Base-by-base conservation (phyloP, 2,113 vertebrate species). In the Motacilla tschutschensis region DNA sequence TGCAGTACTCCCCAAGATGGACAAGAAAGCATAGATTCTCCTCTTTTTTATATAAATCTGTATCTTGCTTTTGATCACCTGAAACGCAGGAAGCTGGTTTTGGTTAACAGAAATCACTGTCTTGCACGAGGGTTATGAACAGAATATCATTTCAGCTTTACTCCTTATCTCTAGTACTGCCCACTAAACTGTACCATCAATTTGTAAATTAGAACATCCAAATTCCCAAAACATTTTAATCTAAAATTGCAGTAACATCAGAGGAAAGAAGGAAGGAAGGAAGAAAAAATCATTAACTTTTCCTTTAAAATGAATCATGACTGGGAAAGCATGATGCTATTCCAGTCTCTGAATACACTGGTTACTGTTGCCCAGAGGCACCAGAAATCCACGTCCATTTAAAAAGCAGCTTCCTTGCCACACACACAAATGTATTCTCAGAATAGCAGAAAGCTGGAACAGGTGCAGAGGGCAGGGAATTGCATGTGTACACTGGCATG, bases 51-150 rank as follows among this genome's bases (percentile, higher is more conserved):
- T 71, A 51, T 54, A 89, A 89, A 91, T 77, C 65, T 85, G 62
- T 28, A 70, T 66, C 85, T 86, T 96, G 84, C 38, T 94, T 94
- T 93, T 89, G 87, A 91, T 92, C 85, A 89, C 63, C 26, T 62
- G 43, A 88, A 60, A 64, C 35, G 84, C 31, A 83, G 43, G 73
- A 72, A 87, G 22, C 25, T 92, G 35, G 48, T 67, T 83, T 89
- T 79, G 79, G 60, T 79, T 70, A 94, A 91, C 50, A 87, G 79
- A 91, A 95, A 90, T 75, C 57, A 81, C 79, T 75, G 71, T 62
- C 76, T 86, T 90, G 91, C 94, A 65, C 18, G 12, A 91, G 63
- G 57, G 73, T 85, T 88, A 84, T 64, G 48, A 94, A 73, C 36
- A 84, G 88, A 48, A 85, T 92, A 73, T 79, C 1, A 81, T 71